phyloP scores from a whole-genome alignment of 23 tunicate genomes.

The Ciona savignyi region DNA sequence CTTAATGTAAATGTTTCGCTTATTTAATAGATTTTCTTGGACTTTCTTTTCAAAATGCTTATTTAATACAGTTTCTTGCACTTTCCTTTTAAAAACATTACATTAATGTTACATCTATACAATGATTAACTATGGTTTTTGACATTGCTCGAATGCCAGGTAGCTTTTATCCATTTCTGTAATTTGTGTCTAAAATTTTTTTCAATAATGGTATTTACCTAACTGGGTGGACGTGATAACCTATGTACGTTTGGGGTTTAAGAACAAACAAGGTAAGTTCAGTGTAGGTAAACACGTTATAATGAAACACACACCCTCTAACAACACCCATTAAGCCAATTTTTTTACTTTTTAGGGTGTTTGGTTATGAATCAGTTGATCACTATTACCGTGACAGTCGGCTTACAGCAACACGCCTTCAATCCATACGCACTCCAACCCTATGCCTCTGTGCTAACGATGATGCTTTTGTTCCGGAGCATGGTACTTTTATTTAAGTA shows the following conservation, averaged over 20 bases:
- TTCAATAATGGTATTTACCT: not conserved
- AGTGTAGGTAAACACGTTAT: not conserved
- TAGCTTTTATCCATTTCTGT: no score
- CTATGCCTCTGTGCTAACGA: constrained; percentile 55
- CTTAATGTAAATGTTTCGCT: not conserved
- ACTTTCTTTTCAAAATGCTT: not conserved
- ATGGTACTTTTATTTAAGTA: no score
- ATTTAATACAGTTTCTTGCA: no score
- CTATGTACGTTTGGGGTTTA: not conserved
- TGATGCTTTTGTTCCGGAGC: constrained; percentile 63
- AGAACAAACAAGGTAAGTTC: not conserved
- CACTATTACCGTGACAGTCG: constrained; percentile 70
- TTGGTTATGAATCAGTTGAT: constrained; percentile 81
- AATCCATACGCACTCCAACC: constrained; percentile 46
- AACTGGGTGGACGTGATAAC: not conserved
- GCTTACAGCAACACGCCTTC: constrained; percentile 29
- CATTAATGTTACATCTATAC: no score
- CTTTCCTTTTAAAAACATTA: no score
- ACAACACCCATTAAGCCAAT: not conserved
- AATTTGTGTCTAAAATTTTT: not conserved
- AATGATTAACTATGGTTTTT: no score
- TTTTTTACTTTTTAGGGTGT: constrained; percentile 19
- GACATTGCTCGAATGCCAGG: no score
- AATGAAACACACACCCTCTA: not conserved
- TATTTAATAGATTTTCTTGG: not conserved